These are phyloP conservation scores for Monopterus albus DNA, from an alignment of 2,113 vertebrate genomes.

Conservation along the genomic window DNA sequence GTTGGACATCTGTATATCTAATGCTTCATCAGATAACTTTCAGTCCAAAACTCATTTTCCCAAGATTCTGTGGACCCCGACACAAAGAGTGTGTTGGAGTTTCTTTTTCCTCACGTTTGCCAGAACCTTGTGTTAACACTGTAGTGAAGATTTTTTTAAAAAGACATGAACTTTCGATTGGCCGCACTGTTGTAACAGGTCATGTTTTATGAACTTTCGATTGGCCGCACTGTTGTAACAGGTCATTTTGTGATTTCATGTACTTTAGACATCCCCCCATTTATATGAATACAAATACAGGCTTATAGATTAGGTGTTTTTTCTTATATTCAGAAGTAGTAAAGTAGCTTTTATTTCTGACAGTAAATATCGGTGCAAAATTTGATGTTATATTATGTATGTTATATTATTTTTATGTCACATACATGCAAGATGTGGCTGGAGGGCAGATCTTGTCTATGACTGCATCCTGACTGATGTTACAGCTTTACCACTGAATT, in stretches of 20 bases:
- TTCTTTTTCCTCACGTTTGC: conserved; percentile 41
- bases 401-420: not conserved
- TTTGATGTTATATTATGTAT: not conserved
- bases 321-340: not conserved
- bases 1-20: not conserved
- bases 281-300: not conserved
- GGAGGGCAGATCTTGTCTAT: not conserved
- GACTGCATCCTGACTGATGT: conserved; percentile 13
- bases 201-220: conserved; percentile 16
- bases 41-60: not conserved
- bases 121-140: conserved; percentile 20
- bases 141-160: conserved; percentile 3
- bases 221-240: not conserved
- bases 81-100: conserved; percentile 10
- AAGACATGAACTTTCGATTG: conserved; percentile 7
- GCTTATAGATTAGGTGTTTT: not conserved
- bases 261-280: conserved; percentile 7
- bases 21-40: conserved; percentile 1
- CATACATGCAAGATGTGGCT: not conserved
- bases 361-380: not conserved
- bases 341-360: not conserved
- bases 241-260: conserved; percentile 4
- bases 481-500: conserved; percentile 39
- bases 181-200: not conserved
- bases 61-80: not conserved